Evolutionary conservation across 1,140 invertebrate genomes (phyloP), one percentile per base, ranked within the genome.

Genomic region (Adelges cooleyi): DNA sequence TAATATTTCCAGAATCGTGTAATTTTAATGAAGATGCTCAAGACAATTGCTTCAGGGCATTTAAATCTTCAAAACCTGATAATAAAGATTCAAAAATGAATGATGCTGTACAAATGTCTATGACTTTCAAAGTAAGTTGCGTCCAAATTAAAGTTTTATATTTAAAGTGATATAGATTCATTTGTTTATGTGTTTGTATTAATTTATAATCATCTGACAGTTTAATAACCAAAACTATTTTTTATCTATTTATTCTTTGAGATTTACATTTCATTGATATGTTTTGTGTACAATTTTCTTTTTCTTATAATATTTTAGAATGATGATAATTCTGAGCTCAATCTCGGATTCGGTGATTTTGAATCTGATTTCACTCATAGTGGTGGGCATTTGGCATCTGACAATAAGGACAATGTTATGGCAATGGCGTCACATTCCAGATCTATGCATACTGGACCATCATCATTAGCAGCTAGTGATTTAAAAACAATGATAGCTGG

Each of bases 21-120:
- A 72, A 72, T 62, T 65, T 70, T 23, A 69, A 70, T 67, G 73
- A 73, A 67, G 66, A 68, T 52, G 13, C 65, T 65, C 65, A 66
- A 65, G 75, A 78, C 1, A 71, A 81, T 2, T 77, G 80, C 0
- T 78, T 78, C 18, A 79, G 78, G 65, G 79, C 75, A 69, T 84
- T 77, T 71, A 84, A 77, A 72, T 84, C 81, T 78, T 80, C 81
- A 70, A 82, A 78, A 69, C 80, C 77, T 69, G 78, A 75, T 68
- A 76, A 80, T 66, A 76, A 81, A 69, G 73, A 72, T 44, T 62
- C 69, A 23, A 73, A 75, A 68, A 71, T 74, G 23, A 74, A 78
- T 20, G 80, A 82, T 18, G 73, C 79, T 0, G 82, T 84, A 51
- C 81, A 82, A 62, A 79, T 84, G 75, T 80, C 80, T 8, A 70